Conservation (phyloP, 1,140 invertebrate genomes). For the Lordiphosa clarofinis region DNA sequence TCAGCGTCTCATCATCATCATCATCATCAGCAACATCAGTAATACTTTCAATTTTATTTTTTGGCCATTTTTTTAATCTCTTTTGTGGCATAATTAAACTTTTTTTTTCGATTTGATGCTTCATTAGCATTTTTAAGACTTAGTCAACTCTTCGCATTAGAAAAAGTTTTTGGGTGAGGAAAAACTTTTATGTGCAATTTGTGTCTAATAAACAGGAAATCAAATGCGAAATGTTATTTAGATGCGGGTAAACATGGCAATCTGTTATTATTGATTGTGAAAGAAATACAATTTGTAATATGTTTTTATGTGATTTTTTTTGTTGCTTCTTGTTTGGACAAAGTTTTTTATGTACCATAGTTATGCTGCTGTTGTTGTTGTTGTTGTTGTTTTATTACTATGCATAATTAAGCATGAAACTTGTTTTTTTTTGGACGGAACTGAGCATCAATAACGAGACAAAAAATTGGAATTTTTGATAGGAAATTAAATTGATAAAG, state of each 20-base stretch:
- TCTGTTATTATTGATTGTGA: constrained; percentile 47
- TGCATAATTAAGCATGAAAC: constrained; percentile 49
- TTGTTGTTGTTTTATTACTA: constrained; percentile 16
- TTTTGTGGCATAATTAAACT: constrained; percentile 45
- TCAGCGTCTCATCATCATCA: constrained; percentile 8
- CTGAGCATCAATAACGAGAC: constrained; percentile 15
- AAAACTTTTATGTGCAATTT: constrained; percentile 41
- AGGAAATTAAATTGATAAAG: constrained; percentile 20
- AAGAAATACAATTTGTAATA: constrained; percentile 50
- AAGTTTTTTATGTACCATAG: constrained; percentile 8
- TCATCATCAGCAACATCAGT: constrained; percentile 24
- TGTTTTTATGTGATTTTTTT: constrained; percentile 10
- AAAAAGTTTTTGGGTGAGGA: constrained; percentile 35
- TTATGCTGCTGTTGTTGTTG: neutral
- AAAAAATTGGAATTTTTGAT: constrained; percentile 1
- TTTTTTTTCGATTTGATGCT: constrained; percentile 45
- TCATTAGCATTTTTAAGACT: constrained; percentile 32
- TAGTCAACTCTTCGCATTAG: constrained; percentile 39
- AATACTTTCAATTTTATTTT: constrained; percentile 39
- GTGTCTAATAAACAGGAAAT: constrained; percentile 70
- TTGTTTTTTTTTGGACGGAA: constrained; percentile 43
- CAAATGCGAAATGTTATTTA: constrained; percentile 41
- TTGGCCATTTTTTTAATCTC: constrained; percentile 58
- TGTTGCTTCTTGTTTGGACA: neutral
- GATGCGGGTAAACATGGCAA: constrained; percentile 47